These are phyloP conservation scores for Limnephilus marmoratus DNA, from an alignment of 2,888 invertebrate species.

Conservation along the genomic window DNA sequence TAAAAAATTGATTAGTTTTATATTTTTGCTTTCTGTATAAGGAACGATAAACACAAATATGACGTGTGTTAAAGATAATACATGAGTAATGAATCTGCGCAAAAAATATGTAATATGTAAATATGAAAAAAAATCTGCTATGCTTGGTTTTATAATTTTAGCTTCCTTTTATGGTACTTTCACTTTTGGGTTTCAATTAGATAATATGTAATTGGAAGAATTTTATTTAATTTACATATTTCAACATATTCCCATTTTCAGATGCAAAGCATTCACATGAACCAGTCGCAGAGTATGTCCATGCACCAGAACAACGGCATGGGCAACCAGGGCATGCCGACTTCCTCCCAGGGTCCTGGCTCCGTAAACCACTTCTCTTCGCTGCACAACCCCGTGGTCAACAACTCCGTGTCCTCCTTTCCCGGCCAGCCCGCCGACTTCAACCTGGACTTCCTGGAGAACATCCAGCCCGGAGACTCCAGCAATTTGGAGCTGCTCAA, in stretches of 20 bases:
- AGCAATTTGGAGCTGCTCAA: constrained; percentile 88
- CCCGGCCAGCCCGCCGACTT: constrained; percentile 81
- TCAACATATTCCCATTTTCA: constrained; percentile 68
- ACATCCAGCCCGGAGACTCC: constrained; percentile 86
- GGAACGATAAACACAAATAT: not conserved
- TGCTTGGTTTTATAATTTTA: not conserved
- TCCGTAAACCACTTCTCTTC: constrained; percentile 65
- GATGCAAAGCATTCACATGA: constrained; percentile 84
- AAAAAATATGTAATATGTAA: not conserved
- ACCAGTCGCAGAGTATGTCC: constrained; percentile 82
- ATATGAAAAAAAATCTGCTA: too few relatives aligned
- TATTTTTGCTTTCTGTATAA: too few relatives aligned
- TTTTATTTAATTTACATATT: not conserved
- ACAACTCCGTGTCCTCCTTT: constrained; percentile 71
- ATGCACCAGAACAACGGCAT: constrained; percentile 71
- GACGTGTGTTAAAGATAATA: too few relatives aligned
- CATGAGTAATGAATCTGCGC: not conserved
- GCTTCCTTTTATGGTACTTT: not conserved
- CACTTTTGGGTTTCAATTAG: not conserved
- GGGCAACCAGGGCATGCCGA: constrained; percentile 53
- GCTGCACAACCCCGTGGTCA: constrained; percentile 53
- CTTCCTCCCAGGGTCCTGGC: constrained; percentile 69
- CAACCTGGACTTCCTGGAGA: constrained; percentile 91
- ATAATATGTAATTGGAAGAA: not conserved
- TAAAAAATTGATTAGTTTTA: too few relatives aligned